Base-by-base conservation (phyloP, 92 coral and sea anemone species). In the Epizoanthus scotinus region DNA sequence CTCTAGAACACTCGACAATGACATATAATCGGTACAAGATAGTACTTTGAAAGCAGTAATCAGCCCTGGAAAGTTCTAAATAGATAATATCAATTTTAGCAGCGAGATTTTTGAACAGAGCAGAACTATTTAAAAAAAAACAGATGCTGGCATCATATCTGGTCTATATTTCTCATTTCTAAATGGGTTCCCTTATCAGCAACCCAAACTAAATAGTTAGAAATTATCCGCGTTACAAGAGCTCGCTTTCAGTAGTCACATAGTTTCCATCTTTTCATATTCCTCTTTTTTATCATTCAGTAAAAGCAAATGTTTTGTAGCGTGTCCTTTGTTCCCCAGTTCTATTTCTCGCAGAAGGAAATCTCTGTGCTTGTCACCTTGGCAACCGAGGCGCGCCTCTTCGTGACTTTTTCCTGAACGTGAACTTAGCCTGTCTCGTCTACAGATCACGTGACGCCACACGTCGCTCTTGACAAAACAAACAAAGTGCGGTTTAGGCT, bases 401-500 rank as follows among this genome's bases (percentile, higher is more conserved):
- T 67, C 81, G 81, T 75, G 81, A 75, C 81, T 75, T 75, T 34
- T 36, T 66, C 81, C 81, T 75, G 17, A 59, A 75, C 81, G 81
- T 75, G 81, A 75, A 75, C 25, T 75, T 60, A 22, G 81, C 67
- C 81, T 58, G 81, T 75, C 81, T 75, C 81, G 81, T 75, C 54
- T 75, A n/a, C 81, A 59, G 53, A 31, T 75, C 81, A 75, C 81
- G 81, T 75, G 81, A 57, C 31, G 40, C 57, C 81, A 68, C 81
- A 75, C 81, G 81, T 60, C 61, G 81, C 66, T 75, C 67, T 75
- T 75, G 68, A 75, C 81, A 75, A 75, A 75, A 75, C 81, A 75
- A 75, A 75, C 81, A 75, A 36, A 56, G 81, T 75, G 81, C 67
- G 68, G 81, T 75, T 75, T 75, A 75, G 81, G 81, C 81, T 59